Evolutionary conservation across 2,888 invertebrate species (phyloP), one percentile per base, ranked within the genome.

Genomic region (Eupithecia centaureata): DNA sequence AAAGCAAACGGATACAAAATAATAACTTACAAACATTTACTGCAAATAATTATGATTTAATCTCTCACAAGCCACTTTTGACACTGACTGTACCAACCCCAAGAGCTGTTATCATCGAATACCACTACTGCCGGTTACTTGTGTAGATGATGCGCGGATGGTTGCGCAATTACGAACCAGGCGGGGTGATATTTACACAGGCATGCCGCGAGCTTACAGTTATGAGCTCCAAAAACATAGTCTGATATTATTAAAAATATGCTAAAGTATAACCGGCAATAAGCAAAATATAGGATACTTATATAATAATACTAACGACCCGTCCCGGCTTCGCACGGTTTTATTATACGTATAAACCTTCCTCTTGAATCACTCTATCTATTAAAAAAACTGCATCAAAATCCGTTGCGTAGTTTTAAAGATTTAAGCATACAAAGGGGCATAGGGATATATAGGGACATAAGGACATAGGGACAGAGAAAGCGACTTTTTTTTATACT

Each of bases 131-230:
- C 54, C 10, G 25, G 18, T 15, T 60, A 65, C 51, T 22, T 54
- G 52, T 22, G 27, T 52, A n/a, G 61, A 42, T 68, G 56, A 42
- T 57, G 32, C 57, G 28, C n/a, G 30, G 63, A 61, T 69, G 69
- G 63, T 63, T 75, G 71, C 68, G 75, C 69, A 73, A 73, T 75
- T 71, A 72, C 79, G 74, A 73, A 80, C 78, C 77, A 76, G 80
- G 78, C 70, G 77, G 79, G 80, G 79, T 75, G 77, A 80, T 81
- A 80, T 80, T 79, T 81, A 76, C 76, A 71, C 77, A 76, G 77
- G 75, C 77, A 76, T 74, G 73, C 70, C 73, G 76, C 76, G 70
- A 73, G 62, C 75, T 63, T 32, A 8, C 66, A 63, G 63, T 63
- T 66, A 70, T 70, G 66, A 70, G 66, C 61, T 70, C 56, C 65